Evolutionary conservation across 2,888 invertebrate species (phyloP).

Genomic region (Listrodromus nycthemerus): DNA sequence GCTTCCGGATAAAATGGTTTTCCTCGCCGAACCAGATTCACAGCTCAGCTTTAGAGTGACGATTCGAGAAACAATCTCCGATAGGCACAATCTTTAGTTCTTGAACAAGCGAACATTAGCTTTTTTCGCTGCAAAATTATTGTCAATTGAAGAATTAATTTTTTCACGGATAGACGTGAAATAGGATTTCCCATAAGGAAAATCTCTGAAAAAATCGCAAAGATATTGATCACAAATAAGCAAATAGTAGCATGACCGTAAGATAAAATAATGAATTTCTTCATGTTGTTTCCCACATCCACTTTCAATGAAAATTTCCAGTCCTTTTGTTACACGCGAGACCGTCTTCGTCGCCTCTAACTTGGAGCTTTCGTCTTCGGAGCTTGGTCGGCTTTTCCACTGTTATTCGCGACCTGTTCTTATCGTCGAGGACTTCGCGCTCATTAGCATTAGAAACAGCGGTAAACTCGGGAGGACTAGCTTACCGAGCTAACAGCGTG

Average conservation of each 20-base stretch:
- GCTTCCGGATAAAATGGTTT: background rate
- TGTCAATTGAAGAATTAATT: background rate
- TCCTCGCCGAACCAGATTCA: background rate
- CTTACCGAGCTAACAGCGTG: conserved; percentile 84
- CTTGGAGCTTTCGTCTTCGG: conserved; percentile 25
- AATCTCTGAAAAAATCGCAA: background rate
- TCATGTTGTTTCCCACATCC: background rate
- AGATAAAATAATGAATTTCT: background rate
- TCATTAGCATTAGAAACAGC: conserved; percentile 84
- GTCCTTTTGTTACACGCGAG: conserved; percentile 12
- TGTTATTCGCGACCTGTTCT: conserved; percentile 27
- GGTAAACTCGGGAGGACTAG: conserved; percentile 82
- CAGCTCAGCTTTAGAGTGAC: background rate
- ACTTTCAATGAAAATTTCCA: conserved; percentile 1
- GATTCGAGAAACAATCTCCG: background rate
- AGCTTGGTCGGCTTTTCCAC: conserved; percentile 1
- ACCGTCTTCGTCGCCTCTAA: background rate
- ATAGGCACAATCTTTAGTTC: background rate
- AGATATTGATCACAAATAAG: background rate
- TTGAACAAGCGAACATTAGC: too few species aligned
- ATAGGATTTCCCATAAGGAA: too few species aligned
- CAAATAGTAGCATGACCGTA: background rate
- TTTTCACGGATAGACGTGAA: too few species aligned
- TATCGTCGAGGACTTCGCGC: conserved; percentile 63
- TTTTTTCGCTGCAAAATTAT: too few species aligned